Base-by-base conservation (phyloP, 2,113 vertebrate species). In the Atherinomorus stipes region DNA sequence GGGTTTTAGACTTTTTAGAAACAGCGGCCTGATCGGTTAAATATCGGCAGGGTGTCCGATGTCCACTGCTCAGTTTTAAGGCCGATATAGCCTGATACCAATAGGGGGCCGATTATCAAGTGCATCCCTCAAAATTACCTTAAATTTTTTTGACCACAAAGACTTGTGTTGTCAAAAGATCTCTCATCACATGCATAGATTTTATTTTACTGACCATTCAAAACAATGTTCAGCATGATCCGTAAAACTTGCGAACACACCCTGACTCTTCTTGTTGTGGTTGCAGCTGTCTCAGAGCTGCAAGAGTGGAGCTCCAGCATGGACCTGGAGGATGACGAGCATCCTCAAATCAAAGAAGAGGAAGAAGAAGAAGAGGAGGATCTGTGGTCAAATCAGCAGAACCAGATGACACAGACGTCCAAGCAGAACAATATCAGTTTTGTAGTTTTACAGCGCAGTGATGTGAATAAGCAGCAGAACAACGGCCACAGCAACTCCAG, bases 271-370 rank as follows among this genome's bases (percentile, higher is more conserved):
- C 40, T 1, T 28, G 2, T 45, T 67, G 12, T 59, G 40, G 0
- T 50, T 2, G 22, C 85, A 87, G 82, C 34, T 15, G 3, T 62
- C 1, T 25, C 21, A 0, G 76, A 77, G 59, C 63, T 62, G 65
- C 76, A 26, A 71, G 64, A 67, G 0, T 63, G 71, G 81, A 57
- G 61, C 59, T 19, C 61, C 28, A 1, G 21, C 8, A 25, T 69
- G 44, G 57, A 68, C 22, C 59, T 12, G 23, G 44, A 45, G 0
- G 13, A 76, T 0, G 11, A n/a, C 0, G 25, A 52, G 2, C n/a
- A 62, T 10, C 49, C 71, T 23, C 54, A 23, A 16, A 71, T 85
- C 71, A 85, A 85, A 19, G 42, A 77, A 52, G 85, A 87, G 38
- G 75, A 68, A 6, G 63, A 67, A 21, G 68, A 76, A 16, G 45